Base-by-base conservation (phyloP, 2,113 vertebrate genomes). In the Bubo scandiacus region DNA sequence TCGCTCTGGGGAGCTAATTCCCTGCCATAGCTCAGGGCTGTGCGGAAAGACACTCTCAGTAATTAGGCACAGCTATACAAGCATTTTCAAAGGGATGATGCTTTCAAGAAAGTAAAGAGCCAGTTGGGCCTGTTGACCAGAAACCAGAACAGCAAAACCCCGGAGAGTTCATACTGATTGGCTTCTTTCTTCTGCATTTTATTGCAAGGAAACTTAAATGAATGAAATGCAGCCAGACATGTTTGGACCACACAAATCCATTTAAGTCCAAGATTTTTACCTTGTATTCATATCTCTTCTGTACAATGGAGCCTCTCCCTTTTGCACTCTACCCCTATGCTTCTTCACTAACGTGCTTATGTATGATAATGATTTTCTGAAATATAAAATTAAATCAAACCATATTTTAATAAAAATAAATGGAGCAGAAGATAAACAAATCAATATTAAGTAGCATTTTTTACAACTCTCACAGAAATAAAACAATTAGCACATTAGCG, bases 401-500 rank as follows among this genome's bases (percentile, higher is more conserved):
- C 29, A 27, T 30, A 84, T 67, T 77, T 92, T 93, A 95, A 96
- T 88, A 83, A 79, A 96, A 94, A 81, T 58, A 88, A 96, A 95
- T 55, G 71, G 75, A 90, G 71, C 71, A 70, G 62, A 88, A 73
- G 67, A 90, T 66, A 94, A 93, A 93, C 70, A 90, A 93, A 95
- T 95, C 94, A 73, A 61, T 86, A 83, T 8, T 5, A n/a, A 93
- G 51, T 6, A 71, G 43, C 30, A 58, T 62, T 95, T 95, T 94
- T 88, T 62, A 85, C 72, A 82, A 23, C 85, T 80, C 95, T 40
- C 54, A 45, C 70, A 88, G 91, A 92, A 95, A 96, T 74, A 93
- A 97, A 97, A 93, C 82, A 94, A 92, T 90, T 94, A 96, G 43
- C 72, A 65, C 90, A 84, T 96, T 75, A 95, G 75, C 61, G 90